Conservation (phyloP, 2,888 invertebrate genomes). For the Zygothrica quintamaculata region DNA sequence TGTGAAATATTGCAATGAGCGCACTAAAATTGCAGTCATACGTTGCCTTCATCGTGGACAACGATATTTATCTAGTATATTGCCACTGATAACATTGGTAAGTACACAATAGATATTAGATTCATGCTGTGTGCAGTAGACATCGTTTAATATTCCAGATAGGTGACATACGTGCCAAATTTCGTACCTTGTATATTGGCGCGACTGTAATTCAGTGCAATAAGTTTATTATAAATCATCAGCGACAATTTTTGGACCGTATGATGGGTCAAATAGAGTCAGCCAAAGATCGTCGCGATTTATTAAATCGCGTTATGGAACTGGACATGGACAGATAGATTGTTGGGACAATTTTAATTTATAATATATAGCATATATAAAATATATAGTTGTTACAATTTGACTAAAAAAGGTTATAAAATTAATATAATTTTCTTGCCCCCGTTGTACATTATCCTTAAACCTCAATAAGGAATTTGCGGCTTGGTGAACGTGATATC, state of each 20-base stretch:
- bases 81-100: conserved; percentile 89
- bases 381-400: conserved; percentile 46
- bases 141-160: too few relatives aligned
- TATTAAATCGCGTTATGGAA: conserved; percentile 84
- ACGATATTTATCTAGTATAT: conserved; percentile 87
- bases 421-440: conserved; percentile 50
- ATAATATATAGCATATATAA: conserved; percentile 50
- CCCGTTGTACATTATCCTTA: conserved; percentile 45
- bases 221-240: conserved; percentile 89
- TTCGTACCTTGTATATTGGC: conserved; percentile 90
- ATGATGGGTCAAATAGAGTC: conserved; percentile 87
- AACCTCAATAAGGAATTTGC: conserved; percentile 82
- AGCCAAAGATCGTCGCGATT: conserved; percentile 87
- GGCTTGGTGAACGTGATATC: conserved; percentile 67
- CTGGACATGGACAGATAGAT: conserved; percentile 79
- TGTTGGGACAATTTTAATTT: neutral
- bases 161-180: conserved; percentile 86
- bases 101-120: too few relatives aligned
- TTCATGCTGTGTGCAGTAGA: too few relatives aligned
- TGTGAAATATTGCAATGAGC: conserved; percentile 92
- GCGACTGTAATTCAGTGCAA: conserved; percentile 93
- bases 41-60: conserved; percentile 91
- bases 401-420: conserved; percentile 40
- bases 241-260: conserved; percentile 87
- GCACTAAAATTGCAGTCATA: conserved; percentile 90